A percentile compares a stretch with the other conserved stretches of the same genome.
Evolutionary conservation across 2,113 vertebrate genomes (phyloP).

Genomic region (Myiozetetes cayanensis): DNA sequence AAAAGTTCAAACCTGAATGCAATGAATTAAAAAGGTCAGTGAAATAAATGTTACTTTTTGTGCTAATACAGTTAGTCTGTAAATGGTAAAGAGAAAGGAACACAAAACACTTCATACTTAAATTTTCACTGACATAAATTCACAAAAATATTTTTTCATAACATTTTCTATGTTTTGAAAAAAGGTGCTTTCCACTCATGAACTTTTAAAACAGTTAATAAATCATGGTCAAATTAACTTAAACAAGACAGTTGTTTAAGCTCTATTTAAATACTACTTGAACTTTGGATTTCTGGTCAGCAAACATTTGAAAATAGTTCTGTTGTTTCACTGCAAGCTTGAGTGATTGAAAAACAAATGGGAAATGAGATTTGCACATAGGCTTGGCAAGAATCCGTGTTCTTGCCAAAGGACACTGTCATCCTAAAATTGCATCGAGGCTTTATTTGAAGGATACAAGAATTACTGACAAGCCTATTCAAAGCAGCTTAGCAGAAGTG

Average conservation of each 20-base stretch:
- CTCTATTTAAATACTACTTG: neutral
- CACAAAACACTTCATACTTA: neutral
- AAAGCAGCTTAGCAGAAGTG: neutral
- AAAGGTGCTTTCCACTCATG: neutral
- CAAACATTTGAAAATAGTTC: neutral
- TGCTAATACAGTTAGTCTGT: slow-evolving; percentile 38
- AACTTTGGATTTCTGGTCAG: neutral
- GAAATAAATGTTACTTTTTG: slow-evolving; percentile 50
- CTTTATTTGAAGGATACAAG: neutral
- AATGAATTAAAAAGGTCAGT: slow-evolving; percentile 65
- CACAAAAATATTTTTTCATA: slow-evolving; percentile 2
- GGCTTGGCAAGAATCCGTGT: neutral
- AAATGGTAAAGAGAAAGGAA: neutral
- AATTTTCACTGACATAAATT: neutral
- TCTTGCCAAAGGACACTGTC: neutral
- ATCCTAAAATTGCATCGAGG: neutral
- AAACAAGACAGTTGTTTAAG: neutral
- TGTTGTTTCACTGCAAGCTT: neutral
- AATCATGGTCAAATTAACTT: neutral
- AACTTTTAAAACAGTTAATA: slow-evolving; percentile 39
- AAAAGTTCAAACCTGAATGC: slow-evolving; percentile 16
- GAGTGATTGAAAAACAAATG: neutral
- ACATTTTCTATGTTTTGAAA: neutral
- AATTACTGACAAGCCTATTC: neutral
- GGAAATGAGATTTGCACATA: neutral